These are phyloP conservation scores for Pontoporia blainvillei DNA, from an alignment of 2,113 vertebrate genomes.

Conservation along the genomic window DNA sequence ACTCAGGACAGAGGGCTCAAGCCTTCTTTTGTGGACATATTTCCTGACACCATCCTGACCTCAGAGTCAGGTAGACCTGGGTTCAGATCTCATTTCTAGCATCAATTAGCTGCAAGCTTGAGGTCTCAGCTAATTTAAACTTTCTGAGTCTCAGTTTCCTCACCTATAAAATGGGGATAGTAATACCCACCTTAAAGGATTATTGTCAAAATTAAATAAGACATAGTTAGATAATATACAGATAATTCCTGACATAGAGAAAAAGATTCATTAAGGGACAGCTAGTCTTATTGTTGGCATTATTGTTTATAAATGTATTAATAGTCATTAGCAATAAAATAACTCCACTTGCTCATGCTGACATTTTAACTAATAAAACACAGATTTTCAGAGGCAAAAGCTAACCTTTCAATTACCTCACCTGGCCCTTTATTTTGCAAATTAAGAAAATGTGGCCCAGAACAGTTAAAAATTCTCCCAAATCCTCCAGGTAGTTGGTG, in stretches of 20 bases:
- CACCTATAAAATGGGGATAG: not conserved
- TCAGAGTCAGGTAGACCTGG: not conserved
- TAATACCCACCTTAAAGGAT: not conserved
- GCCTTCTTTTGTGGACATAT: not conserved
- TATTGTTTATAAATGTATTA: not conserved
- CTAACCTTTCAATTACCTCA: slow-evolving; percentile 28
- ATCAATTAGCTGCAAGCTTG: not conserved
- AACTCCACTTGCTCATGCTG: not conserved
- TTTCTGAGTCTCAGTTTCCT: not conserved
- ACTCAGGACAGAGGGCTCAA: not conserved
- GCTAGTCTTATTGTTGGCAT: not conserved
- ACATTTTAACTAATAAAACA: slow-evolving; percentile 6
- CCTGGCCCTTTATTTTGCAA: slow-evolving; percentile 5
- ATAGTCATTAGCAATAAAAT: slow-evolving; percentile 1
- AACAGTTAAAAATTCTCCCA: not conserved
- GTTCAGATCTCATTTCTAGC: not conserved
- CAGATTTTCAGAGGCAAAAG: not conserved
- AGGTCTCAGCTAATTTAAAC: not conserved
- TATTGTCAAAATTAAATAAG: not conserved
- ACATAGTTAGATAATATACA: not conserved
- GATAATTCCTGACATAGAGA: not conserved
- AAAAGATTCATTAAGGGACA: not conserved
- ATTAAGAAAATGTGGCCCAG: not conserved
- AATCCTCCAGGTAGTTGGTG: not conserved
- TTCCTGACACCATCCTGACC: not conserved